Evolutionary conservation across 2,888 invertebrate genomes (phyloP), one percentile per base, ranked within the genome.

Genomic region (Euzophera pinguis): DNA sequence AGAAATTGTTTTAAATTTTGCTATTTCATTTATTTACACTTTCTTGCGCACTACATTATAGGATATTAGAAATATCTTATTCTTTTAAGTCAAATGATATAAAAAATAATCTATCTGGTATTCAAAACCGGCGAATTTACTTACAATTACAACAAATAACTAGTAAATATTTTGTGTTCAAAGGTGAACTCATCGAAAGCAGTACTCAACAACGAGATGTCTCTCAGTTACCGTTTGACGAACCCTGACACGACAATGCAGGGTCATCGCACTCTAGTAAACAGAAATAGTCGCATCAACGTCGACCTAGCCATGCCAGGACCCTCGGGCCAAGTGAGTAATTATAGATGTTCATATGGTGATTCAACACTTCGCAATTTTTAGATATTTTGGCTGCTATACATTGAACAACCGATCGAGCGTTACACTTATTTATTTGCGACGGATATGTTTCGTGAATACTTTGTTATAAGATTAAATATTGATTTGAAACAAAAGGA

Each of bases 111-210:
- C 5, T 22, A 22, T 32, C 1, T 32, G 32, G 7, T 8, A 32
- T 32, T 10, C 29, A 9, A 7, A 7, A 32, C 1, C 10, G 10
- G 32, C 32, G 8, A 32, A 7, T 10, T 32, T 32, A 7, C 7
- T 32, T 32, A 9, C 4, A 29, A 29, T 29, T 29, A 29, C 8
- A 9, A 7, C 22, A 22, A 3, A 22, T 5, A 3, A 5, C 5
- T 2, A 22, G 22, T 2, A 2, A 5, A 22, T 22, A 22, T 22
- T 22, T 22, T 22, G 22, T 22, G 22, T 22, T 32, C 10, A 17
- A 74, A 94, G 92, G 93, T 94, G 54, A 95, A 95, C 74, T 95
- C 96, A 7, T 96, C 96, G 53, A 95, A 96, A 71, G 96, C 96
- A 0, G 94, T 96, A 38, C 85, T 97, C 64, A 95, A 95, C 73